Conservation (phyloP, 2,797 vertebrate species). For the Dryobates pubescens region DNA sequence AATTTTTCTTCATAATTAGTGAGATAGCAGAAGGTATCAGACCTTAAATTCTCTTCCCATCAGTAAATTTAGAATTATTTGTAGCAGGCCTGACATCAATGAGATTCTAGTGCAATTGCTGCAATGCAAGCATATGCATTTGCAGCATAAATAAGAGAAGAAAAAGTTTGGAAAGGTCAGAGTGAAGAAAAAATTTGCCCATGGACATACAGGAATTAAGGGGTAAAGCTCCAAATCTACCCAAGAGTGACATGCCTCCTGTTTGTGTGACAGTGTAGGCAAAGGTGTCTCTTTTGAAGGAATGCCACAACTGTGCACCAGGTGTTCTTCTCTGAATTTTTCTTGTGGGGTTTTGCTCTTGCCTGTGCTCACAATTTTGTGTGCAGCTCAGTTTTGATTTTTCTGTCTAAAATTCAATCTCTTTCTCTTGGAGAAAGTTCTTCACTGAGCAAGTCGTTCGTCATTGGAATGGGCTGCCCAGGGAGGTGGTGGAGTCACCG, state of each 20-base stretch:
- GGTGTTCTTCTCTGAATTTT: neutral
- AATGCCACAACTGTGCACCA: neutral
- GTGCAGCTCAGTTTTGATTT: neutral
- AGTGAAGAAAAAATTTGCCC: neutral
- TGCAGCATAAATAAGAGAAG: slow-evolving; percentile 13
- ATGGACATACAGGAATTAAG: neutral
- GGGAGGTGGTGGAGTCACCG: too few species aligned
- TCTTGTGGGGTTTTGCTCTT: neutral
- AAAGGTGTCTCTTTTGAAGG: neutral
- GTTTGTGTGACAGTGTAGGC: neutral
- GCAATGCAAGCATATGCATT: neutral
- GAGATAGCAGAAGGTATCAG: neutral
- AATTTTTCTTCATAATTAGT: neutral
- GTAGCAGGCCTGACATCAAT: neutral
- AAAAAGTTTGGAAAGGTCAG: slow-evolving; percentile 14
- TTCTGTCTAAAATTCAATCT: neutral
- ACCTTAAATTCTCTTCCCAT: neutral
- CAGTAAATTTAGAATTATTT: neutral
- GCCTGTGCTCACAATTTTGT: neutral
- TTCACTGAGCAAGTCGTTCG: too few species aligned
- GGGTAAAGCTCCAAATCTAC: neutral
- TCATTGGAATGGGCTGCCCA: too few species aligned
- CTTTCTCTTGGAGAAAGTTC: too few species aligned
- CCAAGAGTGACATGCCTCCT: neutral
- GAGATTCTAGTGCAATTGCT: neutral